A percentile compares a stretch with the other conserved stretches of the same genome.
Evolutionary conservation across 2,797 vertebrate genomes (phyloP).

Genomic region (Phaenicophaeus curvirostris): DNA sequence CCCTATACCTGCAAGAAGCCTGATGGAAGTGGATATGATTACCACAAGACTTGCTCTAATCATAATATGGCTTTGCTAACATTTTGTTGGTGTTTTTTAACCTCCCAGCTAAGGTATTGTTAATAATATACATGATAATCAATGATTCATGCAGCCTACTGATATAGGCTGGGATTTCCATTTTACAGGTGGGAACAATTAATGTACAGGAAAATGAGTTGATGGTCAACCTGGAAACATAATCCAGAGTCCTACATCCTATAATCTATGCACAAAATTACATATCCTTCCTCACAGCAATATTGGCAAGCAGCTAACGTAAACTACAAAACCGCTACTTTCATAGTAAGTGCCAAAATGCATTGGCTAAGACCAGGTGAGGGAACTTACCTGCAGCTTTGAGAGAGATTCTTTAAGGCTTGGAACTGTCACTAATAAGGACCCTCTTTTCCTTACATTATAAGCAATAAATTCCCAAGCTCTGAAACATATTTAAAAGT

Average conservation of each 20-base stretch:
- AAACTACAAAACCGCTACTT: neutral
- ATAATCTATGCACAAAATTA: neutral
- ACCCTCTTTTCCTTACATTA: slow-evolving; percentile 82
- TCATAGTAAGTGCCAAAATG: neutral
- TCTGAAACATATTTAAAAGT: slow-evolving; percentile 71
- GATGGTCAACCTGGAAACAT: neutral
- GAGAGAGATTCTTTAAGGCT: slow-evolving; percentile 84
- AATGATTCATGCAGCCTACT: neutral
- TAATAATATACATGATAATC: neutral
- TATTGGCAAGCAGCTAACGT: neutral
- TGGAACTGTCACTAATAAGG: slow-evolving; percentile 88
- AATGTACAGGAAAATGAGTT: neutral
- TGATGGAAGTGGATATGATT: neutral
- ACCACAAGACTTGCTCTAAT: neutral
- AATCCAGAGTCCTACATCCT: neutral
- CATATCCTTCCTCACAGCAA: neutral
- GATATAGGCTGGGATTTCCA: neutral
- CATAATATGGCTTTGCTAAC: neutral
- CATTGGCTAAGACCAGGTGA: neutral
- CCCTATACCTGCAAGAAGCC: neutral
- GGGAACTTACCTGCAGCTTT: slow-evolving; percentile 81
- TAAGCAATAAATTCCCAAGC: slow-evolving; percentile 86
- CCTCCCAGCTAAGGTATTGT: neutral
- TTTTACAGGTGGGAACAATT: neutral
- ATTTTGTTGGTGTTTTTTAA: neutral